A percentile compares a stretch with the other conserved stretches of the same genome.
Evolutionary conservation across 2,888 invertebrate species (phyloP).

Genomic region (Caenorhabditis uteleia): DNA sequence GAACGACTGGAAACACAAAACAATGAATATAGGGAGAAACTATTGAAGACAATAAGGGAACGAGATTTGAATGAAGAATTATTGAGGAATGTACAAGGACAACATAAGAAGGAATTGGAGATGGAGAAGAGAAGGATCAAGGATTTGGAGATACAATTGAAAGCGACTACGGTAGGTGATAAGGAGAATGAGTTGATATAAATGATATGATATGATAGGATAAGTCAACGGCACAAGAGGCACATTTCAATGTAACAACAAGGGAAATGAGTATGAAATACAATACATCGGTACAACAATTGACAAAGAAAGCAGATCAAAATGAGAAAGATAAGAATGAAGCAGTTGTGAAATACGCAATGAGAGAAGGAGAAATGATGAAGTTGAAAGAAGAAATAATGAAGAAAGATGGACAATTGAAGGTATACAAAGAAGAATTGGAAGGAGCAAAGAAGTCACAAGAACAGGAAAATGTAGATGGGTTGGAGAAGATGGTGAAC

Average conservation of each 20-base stretch:
- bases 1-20: slow-evolving; percentile 56
- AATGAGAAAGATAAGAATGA: slow-evolving; percentile 60
- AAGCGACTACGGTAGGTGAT: slow-evolving; percentile 23
- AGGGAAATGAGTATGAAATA: slow-evolving; percentile 48
- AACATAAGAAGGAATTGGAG: slow-evolving; percentile 42
- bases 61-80: slow-evolving; percentile 49
- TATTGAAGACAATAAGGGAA: slow-evolving; percentile 50
- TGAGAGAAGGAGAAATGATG: slow-evolving; percentile 61
- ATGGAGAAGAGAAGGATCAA: slow-evolving; percentile 37
- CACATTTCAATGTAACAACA: slow-evolving; percentile 50
- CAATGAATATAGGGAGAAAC: slow-evolving; percentile 57
- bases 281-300: slow-evolving; percentile 46
- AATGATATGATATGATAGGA: slow-evolving; percentile 29
- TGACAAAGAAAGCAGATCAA: slow-evolving; percentile 51
- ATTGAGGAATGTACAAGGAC: slow-evolving; percentile 36
- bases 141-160: slow-evolving; percentile 55
- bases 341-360: slow-evolving; percentile 65
- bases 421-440: slow-evolving; percentile 21
- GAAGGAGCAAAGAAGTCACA: slow-evolving; percentile 14
- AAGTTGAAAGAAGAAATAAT: slow-evolving; percentile 40
- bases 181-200: background rate
- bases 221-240: slow-evolving; percentile 53
- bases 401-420: slow-evolving; percentile 31
- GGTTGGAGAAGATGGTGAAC: slow-evolving; percentile 43
- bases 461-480: slow-evolving; percentile 40